Base-by-base conservation (phyloP, 2,888 invertebrate genomes). In the Mimachlamys varia region DNA sequence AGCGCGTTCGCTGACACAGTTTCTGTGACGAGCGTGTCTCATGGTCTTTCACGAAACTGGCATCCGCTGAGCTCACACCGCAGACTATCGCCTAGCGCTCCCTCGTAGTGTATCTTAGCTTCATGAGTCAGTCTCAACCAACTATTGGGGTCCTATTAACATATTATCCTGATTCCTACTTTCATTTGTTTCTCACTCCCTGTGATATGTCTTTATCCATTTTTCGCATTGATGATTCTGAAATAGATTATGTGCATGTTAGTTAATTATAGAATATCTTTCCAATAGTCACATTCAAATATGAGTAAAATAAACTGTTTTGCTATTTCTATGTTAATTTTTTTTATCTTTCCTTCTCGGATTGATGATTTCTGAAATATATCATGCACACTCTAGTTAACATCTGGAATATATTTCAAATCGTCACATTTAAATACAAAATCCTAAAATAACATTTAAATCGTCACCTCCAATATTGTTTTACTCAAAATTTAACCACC, bases 11-110 rank as follows among this genome's bases (percentile, higher is more conserved):
- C 76, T 76, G 76, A 10, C 76, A 27, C 15, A 12, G 22, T 76
- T 53, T 53, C 12, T 53, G 44, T 44, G 44, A 7, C 15, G 53
- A 17, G 76, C 27, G 76, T 76, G 76, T 76, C 76, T 12, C 33
- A 12, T 76, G 33, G 62, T 62, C 62, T 62, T 62, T 3, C n/a
- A n/a, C 10, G 22, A 76, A 27, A 76, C 76, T 76, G 76, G 33
- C 76, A 76, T 27, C 33, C 33, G 2, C 27, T 76, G 76, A 33
- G 76, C 33, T 15, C n/a, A 62, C 62, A 22, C 19, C 13, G 12
- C 33, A 10, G 33, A 76, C 76, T 76, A 76, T 27, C 22, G 76
- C 76, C 76, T 76, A 76, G 76, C 33, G 76, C 76, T 76, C 76
- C 27, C 76, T 76, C 33, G 27, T 76, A 27, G 76, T 76, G 76